Conservation (phyloP, 2,113 vertebrate genomes). For the Pseudolaguvia tuberculata region DNA sequence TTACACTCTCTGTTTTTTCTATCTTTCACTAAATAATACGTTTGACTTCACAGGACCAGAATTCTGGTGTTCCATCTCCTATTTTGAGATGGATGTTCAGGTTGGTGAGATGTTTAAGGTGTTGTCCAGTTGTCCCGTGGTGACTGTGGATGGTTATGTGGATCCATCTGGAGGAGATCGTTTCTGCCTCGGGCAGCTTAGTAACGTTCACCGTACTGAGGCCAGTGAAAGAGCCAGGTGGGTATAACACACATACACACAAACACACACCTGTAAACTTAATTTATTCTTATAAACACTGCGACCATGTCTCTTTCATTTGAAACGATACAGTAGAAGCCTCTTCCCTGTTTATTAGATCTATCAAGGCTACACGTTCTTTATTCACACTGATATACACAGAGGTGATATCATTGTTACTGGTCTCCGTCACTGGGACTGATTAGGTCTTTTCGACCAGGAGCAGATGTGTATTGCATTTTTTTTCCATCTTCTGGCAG, state of each 20-base stretch:
- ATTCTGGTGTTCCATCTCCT: constrained; percentile 75
- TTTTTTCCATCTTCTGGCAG: constrained; percentile 36
- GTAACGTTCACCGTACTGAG: constrained; percentile 69
- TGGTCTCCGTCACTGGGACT: background rate
- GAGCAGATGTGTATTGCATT: background rate
- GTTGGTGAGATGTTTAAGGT: constrained; percentile 78
- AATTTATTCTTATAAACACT: too few species aligned
- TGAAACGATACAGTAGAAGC: background rate
- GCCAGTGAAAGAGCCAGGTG: constrained; percentile 75
- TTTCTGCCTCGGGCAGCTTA: constrained; percentile 72
- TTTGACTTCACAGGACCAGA: constrained; percentile 59
- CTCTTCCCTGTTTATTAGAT: background rate
- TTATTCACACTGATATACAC: background rate
- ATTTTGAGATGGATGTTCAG: constrained; percentile 77
- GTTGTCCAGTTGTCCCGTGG: constrained; percentile 68
- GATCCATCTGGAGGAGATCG: constrained; percentile 70
- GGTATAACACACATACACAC: constrained; percentile 2
- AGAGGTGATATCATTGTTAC: background rate
- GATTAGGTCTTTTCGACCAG: background rate
- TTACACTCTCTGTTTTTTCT: background rate
- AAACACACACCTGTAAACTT: background rate
- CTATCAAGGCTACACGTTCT: background rate
- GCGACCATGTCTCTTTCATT: too few species aligned
- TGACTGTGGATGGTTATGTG: constrained; percentile 71
- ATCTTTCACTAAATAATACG: background rate